Percentiles rank a stretch among this genome's conserved stretches.
Conservation (phyloP, 2,888 invertebrate genomes). For the Acanthosepion lycidas region DNA sequence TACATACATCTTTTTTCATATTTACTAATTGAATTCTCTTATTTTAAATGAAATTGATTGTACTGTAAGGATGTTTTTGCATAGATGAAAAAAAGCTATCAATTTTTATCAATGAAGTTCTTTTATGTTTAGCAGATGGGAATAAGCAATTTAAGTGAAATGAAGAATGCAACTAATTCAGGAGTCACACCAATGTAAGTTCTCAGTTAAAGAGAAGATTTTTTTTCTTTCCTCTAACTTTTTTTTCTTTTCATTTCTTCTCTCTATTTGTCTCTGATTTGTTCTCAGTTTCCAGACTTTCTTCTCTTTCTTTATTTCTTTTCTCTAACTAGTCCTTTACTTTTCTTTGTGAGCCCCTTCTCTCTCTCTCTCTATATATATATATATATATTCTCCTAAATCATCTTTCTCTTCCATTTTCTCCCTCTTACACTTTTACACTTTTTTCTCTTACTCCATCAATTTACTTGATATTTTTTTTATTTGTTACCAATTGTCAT, state of each 20-base stretch:
- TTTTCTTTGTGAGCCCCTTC: not conserved
- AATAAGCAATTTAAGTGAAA: not conserved
- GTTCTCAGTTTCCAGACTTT: not conserved
- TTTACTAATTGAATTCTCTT: no score
- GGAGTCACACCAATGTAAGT: not conserved
- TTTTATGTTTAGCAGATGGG: not conserved
- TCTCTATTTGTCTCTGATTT: not conserved
- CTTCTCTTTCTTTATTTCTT: not conserved
- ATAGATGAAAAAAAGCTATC: not conserved
- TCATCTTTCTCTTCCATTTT: not conserved
- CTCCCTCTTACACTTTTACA: not conserved
- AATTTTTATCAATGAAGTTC: not conserved
- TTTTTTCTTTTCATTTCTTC: not conserved
- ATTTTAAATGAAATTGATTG: no score
- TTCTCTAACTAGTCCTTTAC: no score
- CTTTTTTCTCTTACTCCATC: not conserved
- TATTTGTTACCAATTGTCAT: not conserved
- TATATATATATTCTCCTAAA: not conserved
- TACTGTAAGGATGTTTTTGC: not conserved
- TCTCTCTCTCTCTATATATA: not conserved
- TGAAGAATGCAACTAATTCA: not conserved
- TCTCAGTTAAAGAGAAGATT: not conserved
- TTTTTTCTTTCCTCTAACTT: not conserved
- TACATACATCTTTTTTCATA: constrained; percentile 3
- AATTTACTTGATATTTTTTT: not conserved